These are phyloP conservation scores for Columba livia DNA, from an alignment of 2,113 vertebrate genomes.

Conservation along the genomic window DNA sequence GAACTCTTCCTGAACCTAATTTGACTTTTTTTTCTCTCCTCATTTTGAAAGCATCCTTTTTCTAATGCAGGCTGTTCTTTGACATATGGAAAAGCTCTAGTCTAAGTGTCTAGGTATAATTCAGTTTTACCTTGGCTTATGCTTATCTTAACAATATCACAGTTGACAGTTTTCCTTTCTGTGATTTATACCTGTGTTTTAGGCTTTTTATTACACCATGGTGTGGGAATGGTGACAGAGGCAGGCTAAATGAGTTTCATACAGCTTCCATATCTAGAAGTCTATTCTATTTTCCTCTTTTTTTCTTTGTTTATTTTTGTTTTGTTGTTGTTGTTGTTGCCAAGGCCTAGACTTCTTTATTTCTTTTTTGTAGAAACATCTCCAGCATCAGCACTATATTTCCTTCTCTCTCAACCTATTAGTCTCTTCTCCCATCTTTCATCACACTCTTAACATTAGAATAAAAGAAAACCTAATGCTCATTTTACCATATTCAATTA, in stretches of 20 bases:
- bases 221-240: slow-evolving; percentile 27
- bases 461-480: neutral
- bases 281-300: neutral
- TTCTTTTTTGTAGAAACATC: neutral
- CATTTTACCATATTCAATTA: neutral
- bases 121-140: slow-evolving; percentile 14
- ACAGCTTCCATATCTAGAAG: slow-evolving; percentile 25
- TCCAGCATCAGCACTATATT: neutral
- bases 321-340: neutral
- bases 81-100: neutral
- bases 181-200: slow-evolving; percentile 42
- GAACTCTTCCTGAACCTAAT: slow-evolving; percentile 16
- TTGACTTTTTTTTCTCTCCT: slow-evolving; percentile 1
- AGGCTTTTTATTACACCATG: slow-evolving; percentile 34
- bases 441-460: neutral
- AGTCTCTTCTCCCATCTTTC: neutral
- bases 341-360: neutral
- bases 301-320: neutral
- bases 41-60: slow-evolving; percentile 26
- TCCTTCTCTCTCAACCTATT: neutral
- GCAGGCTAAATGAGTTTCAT: slow-evolving; percentile 46
- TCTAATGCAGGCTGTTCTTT: slow-evolving; percentile 10
- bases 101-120: slow-evolving; percentile 31
- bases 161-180: slow-evolving; percentile 55
- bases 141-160: slow-evolving; percentile 64